Evolutionary conservation across 2,797 vertebrate species (phyloP), one percentile per base, ranked within the genome.

Genomic region (Chaenodraco wilsoni): DNA sequence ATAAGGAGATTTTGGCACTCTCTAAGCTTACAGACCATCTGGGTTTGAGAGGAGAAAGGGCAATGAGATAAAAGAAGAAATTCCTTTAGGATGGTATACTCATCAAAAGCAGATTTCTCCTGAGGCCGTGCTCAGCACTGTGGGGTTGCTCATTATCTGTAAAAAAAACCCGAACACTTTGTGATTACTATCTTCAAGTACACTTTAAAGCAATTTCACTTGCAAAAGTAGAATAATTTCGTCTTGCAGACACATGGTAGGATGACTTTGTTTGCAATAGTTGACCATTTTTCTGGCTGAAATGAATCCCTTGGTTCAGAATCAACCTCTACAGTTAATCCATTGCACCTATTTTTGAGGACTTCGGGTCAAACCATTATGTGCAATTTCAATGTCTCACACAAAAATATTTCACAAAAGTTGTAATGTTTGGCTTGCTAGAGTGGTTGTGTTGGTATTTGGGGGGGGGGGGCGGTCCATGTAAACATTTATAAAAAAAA

Each of bases 51-150:
- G 43, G 9, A 56, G 12, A 7, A 67, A 75, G 46, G 54, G 74
- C 63, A 72, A 49, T 60, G 44, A 69, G 37, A 69, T 66, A 52
- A 76, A 61, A 55, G 55, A 63, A 73, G 31, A 70, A 66, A 74
- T 33, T 76, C 59, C 56, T 74, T 64, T 5, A 81, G 79, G 65
- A 81, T 75, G 66, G 65, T 62, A 65, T 68, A 57, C 62, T 83
- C 67, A 87, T 92, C 70, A 80, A 81, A 84, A 74, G 59, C 41
- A 75, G 82, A 85, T 64, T 72, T 51, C 19, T 64, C 4, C 17
- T 63, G 48, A 65, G 40, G n/a, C 40, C 4, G 6, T 16, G 27
- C 40, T 76, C 21, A 48, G 1, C 0, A 2, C 67, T 56, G 48
- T 55, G 6, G 51, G 51, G 31, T 46, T 2, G 2, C 37, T 79